phyloP scores from a whole-genome alignment of 1,140 invertebrate species.

The Euschistus heros region DNA sequence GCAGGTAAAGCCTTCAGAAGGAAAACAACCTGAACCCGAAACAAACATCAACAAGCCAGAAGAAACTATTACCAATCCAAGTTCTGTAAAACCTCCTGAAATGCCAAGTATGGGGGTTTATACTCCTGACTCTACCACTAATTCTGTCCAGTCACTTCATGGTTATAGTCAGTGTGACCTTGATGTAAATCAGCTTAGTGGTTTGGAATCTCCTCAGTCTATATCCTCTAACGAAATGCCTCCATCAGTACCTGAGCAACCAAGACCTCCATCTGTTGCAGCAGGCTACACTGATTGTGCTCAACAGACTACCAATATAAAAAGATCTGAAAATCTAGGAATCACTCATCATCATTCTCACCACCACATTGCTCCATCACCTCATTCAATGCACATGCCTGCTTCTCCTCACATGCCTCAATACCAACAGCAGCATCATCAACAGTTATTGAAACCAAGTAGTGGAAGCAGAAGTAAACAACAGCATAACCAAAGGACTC shows the following conservation, averaged over 20 bases:
- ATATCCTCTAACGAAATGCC: slow-evolving; percentile 73
- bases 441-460: slow-evolving; percentile 35
- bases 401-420: slow-evolving; percentile 3
- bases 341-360: not conserved
- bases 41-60: not conserved
- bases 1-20: slow-evolving; percentile 21
- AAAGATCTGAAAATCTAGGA: no score
- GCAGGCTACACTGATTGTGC: slow-evolving; percentile 31
- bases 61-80: slow-evolving; percentile 32
- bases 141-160: slow-evolving; percentile 70
- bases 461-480: slow-evolving; percentile 26
- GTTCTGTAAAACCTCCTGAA: slow-evolving; percentile 45
- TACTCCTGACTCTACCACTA: slow-evolving; percentile 71
- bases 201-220: slow-evolving; percentile 66
- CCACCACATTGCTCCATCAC: not conserved
- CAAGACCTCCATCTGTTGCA: slow-evolving; percentile 23
- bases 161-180: slow-evolving; percentile 61
- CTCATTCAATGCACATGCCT: not conserved
- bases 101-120: slow-evolving; percentile 69
- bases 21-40: not conserved
- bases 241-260: slow-evolving; percentile 26
- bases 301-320: slow-evolving; percentile 26
- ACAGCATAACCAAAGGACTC: slow-evolving; percentile 36
- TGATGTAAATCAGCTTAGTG: slow-evolving; percentile 63
- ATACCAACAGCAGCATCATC: slow-evolving; percentile 34